phyloP scores from a whole-genome alignment of 2,113 vertebrate species.

The Myotis lucifugus region DNA sequence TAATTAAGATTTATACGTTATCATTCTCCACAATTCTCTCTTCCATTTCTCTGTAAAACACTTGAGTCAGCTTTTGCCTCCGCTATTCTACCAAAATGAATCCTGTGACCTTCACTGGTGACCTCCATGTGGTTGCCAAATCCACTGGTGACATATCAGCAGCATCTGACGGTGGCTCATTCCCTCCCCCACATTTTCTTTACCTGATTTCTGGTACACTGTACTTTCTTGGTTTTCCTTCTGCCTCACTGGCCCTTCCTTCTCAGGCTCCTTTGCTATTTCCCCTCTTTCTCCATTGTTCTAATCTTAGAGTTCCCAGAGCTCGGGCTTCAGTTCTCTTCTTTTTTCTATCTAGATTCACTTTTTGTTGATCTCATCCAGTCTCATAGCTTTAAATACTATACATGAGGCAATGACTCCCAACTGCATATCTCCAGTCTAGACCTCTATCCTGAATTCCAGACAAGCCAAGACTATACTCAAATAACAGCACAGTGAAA shows the following conservation, averaged over 20 bases:
- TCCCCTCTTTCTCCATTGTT: neutral
- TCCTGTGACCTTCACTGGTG: neutral
- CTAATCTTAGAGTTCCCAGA: neutral
- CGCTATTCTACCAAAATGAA: neutral
- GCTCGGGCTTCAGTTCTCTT: neutral
- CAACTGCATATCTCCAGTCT: neutral
- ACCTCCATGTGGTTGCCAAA: neutral
- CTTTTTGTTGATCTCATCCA: neutral
- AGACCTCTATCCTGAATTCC: neutral
- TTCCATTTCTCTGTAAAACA: neutral
- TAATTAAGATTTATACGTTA: neutral
- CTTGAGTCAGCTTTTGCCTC: neutral
- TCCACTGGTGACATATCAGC: neutral
- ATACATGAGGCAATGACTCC: neutral
- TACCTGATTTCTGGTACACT: neutral
- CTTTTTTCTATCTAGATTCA: neutral
- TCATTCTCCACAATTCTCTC: neutral
- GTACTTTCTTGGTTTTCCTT: neutral
- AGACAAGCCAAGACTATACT: neutral
- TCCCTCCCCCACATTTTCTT: neutral
- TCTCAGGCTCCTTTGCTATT: neutral
- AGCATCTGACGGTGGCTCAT: neutral
- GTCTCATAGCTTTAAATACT: neutral
- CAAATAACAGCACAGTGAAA: neutral
- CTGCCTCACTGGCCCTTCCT: neutral